Evolutionary conservation across 2,797 vertebrate genomes (phyloP).

Genomic region (Bovichtus diacanthus): DNA sequence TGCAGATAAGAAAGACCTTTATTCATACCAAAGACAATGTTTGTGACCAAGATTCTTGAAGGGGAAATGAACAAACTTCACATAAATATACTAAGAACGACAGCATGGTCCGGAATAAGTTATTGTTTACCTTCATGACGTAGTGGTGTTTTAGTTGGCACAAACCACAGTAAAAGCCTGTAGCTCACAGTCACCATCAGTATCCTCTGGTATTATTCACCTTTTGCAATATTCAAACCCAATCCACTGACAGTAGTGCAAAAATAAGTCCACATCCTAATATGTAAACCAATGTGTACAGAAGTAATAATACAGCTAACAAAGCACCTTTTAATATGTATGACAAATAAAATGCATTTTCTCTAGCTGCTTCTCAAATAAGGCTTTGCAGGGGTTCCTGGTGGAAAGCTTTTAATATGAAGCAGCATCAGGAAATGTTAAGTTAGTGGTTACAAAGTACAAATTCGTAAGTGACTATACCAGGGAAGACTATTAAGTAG

Average conservation of each 20-base stretch:
- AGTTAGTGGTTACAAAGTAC: background rate
- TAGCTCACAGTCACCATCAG: background rate
- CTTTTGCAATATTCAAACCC: slow-evolving; percentile 16
- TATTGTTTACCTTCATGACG: background rate
- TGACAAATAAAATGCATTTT: slow-evolving; percentile 6
- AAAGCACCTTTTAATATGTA: slow-evolving; percentile 5
- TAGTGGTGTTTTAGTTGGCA: background rate
- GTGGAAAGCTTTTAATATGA: slow-evolving; percentile 3
- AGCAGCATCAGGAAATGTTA: slow-evolving; percentile 13
- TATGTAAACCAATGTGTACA: slow-evolving; percentile 3
- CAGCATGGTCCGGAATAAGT: background rate
- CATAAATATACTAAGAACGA: background rate
- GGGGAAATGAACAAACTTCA: background rate
- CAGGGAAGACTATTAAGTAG: background rate
- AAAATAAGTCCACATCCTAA: background rate
- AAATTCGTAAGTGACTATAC: background rate
- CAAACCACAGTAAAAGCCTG: background rate
- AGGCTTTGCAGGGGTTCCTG: slow-evolving; percentile 1
- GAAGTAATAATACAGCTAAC: background rate
- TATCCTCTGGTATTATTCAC: background rate
- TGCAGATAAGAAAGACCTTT: background rate
- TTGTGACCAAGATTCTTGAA: background rate
- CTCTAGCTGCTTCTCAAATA: background rate
- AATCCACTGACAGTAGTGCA: background rate
- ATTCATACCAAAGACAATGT: background rate